Evolutionary conservation across 2,113 vertebrate species (phyloP).

Genomic region (Leucopsar rothschildi): DNA sequence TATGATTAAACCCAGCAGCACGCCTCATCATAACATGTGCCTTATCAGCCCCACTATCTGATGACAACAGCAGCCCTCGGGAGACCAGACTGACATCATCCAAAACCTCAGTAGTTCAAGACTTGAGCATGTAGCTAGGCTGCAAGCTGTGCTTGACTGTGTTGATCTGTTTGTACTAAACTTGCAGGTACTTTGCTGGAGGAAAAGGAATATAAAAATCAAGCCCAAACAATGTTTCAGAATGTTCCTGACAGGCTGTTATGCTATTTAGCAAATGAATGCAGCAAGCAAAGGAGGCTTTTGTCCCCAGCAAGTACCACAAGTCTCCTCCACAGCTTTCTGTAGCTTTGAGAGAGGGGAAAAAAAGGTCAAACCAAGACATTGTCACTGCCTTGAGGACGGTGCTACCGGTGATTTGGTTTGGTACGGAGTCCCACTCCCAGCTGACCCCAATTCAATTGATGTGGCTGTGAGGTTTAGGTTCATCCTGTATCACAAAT

Average conservation of each 20-base stretch:
- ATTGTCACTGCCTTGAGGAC: background rate
- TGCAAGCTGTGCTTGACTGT: background rate
- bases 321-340: background rate
- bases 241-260: background rate
- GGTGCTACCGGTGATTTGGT: background rate
- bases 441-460: background rate
- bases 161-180: background rate
- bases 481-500: background rate
- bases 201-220: background rate
- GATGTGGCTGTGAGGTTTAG: background rate
- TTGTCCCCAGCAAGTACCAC: background rate
- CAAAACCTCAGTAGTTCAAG: conserved; percentile 42
- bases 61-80: conserved; percentile 57
- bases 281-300: background rate
- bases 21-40: conserved; percentile 24
- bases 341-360: background rate
- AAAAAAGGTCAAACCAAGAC: background rate
- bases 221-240: background rate
- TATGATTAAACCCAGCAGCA: conserved; percentile 33
- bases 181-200: background rate
- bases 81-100: conserved; percentile 51
- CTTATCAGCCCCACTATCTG: conserved; percentile 52
- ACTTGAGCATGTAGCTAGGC: background rate
- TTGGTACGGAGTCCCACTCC: background rate
- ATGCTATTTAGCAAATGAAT: background rate